These are phyloP conservation scores for Leuctra nigra DNA, from an alignment of 2,888 invertebrate species.

Conservation along the genomic window DNA sequence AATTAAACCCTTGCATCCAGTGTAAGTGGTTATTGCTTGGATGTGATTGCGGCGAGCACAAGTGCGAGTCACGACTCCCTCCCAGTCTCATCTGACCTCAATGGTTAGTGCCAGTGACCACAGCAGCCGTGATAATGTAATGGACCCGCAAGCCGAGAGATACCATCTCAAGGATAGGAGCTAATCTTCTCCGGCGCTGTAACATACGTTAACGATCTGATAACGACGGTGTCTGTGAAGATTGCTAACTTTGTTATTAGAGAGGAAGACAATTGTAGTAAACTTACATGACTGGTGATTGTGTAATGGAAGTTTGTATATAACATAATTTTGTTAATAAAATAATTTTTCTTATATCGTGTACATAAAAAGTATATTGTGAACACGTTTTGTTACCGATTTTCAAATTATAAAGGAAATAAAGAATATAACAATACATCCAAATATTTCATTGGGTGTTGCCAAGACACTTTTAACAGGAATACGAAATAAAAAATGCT, in stretches of 20 bases:
- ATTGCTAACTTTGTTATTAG: constrained; percentile 2
- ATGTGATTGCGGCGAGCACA: not conserved
- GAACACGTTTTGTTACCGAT: no score
- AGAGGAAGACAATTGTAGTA: not conserved
- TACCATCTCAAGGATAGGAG: constrained; percentile 4
- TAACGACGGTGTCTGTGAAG: constrained; percentile 1
- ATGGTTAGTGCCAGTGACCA: constrained; percentile 10
- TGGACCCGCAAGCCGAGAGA: constrained; percentile 8
- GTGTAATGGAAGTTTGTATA: no score
- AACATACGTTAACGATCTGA: constrained; percentile 12
- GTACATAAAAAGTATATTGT: no score
- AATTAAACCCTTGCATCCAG: constrained; percentile 3
- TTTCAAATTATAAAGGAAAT: no score
- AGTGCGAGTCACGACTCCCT: constrained; percentile 1
- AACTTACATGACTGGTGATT: no score
- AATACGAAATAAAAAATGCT: no score
- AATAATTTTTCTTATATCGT: no score
- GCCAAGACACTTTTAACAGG: not conserved
- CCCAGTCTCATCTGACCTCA: constrained; percentile 4
- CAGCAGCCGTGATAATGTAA: constrained; percentile 10
- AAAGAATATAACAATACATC: not conserved
- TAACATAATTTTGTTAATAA: no score
- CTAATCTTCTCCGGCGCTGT: constrained; percentile 11
- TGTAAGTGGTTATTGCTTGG: constrained; percentile 8
- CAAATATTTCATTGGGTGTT: not conserved